phyloP scores from a whole-genome alignment of 2,797 vertebrate species.

The Darevskia nairensis region DNA sequence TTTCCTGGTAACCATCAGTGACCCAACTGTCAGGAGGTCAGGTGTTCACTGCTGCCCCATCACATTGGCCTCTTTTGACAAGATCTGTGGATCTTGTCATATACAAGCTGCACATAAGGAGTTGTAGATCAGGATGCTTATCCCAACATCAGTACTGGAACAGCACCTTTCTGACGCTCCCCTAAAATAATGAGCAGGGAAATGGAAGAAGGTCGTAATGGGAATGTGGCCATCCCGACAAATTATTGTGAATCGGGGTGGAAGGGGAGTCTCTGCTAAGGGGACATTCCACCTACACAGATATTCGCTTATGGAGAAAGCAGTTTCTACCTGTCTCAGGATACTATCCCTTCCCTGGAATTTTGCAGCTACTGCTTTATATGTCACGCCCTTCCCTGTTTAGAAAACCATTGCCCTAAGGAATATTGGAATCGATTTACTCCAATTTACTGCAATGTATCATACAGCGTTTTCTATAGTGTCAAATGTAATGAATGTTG shows the following conservation, averaged over 20 bases:
- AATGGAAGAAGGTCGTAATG: not conserved
- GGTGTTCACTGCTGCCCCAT: too few relatives aligned
- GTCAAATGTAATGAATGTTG: not conserved
- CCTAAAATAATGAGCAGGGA: not conserved
- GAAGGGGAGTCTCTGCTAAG: not conserved
- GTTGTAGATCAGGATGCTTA: too few relatives aligned
- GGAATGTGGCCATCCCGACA: not conserved
- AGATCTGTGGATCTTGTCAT: not conserved
- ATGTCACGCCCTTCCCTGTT: not conserved
- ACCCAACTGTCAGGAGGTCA: too few relatives aligned
- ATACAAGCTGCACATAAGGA: not conserved
- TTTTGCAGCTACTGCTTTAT: not conserved
- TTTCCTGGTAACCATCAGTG: too few relatives aligned
- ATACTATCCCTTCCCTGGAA: not conserved
- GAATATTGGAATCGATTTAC: not conserved
- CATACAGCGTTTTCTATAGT: not conserved
- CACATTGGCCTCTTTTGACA: not conserved
- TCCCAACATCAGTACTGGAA: not conserved
- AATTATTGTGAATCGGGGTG: not conserved
- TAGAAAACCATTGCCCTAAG: not conserved
- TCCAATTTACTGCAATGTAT: not conserved
- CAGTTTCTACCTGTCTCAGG: not conserved
- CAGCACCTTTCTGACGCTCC: not conserved
- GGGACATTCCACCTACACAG: not conserved
- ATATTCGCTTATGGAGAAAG: not conserved